A percentile compares a stretch with the other conserved stretches of the same genome.
These are phyloP conservation scores for Drosophila ochracea DNA, from an alignment of 2,888 invertebrate genomes.

Conservation along the genomic window DNA sequence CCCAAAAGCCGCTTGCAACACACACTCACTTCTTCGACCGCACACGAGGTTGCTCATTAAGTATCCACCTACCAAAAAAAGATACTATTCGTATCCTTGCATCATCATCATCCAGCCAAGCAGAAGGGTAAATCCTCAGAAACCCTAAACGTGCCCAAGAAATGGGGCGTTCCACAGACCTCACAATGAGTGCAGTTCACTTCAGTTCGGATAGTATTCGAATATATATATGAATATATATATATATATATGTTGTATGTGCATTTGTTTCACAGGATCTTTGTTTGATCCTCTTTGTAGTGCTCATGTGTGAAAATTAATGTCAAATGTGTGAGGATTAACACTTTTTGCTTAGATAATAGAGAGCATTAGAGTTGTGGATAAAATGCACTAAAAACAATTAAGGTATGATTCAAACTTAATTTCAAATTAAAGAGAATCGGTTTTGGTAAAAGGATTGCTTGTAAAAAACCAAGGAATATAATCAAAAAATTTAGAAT, in stretches of 20 bases:
- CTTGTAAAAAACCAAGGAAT: neutral
- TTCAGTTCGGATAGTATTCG: neutral
- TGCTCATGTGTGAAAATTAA: constrained; percentile 45
- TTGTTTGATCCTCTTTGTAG: constrained; percentile 12
- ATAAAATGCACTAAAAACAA: neutral
- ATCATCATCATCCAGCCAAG: constrained; percentile 31
- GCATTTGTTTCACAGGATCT: constrained; percentile 15
- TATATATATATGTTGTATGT: neutral
- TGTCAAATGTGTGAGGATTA: constrained; percentile 44
- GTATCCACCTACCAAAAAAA: constrained; percentile 50
- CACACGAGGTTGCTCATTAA: constrained; percentile 70
- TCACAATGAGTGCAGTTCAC: constrained; percentile 53
- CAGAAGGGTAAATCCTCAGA: constrained; percentile 53
- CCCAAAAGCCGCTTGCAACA: constrained; percentile 51
- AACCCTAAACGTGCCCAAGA: constrained; percentile 73
- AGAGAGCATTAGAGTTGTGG: neutral
- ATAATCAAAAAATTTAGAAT: neutral
- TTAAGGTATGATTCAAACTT: neutral
- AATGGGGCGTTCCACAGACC: constrained; percentile 70
- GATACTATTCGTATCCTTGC: constrained; percentile 50
- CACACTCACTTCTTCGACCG: constrained; percentile 57
- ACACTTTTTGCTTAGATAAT: constrained; percentile 34
- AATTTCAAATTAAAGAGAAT: neutral
- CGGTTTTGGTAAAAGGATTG: neutral
- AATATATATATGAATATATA: neutral